A percentile compares a stretch with the other conserved stretches of the same genome.
Evolutionary conservation across 1,140 invertebrate genomes (phyloP).

Genomic region (Aphelinus atriplicis): DNA sequence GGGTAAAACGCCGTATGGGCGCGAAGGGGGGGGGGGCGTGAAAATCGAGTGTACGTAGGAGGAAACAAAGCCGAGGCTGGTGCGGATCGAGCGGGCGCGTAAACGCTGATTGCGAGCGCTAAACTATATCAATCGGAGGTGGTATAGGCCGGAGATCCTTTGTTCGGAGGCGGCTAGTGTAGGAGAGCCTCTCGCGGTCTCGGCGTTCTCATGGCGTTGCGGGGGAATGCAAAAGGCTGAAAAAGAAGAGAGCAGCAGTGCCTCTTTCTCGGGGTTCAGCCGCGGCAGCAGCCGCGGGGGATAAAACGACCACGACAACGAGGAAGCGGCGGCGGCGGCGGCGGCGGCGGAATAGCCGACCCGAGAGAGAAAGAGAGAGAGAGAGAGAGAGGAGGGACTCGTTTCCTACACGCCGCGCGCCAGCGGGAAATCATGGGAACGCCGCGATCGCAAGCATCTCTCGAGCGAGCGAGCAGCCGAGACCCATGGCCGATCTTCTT

Average conservation of each 20-base stretch:
- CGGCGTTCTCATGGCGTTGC: conserved; percentile 48
- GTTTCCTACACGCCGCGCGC: background rate
- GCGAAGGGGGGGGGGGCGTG: too few species aligned
- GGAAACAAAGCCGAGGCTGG: too few species aligned
- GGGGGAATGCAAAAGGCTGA: conserved; percentile 55
- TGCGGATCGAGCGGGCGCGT: too few species aligned
- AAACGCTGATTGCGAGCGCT: too few species aligned
- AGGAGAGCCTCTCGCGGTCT: conserved; percentile 45
- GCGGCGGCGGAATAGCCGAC: conserved; percentile 1
- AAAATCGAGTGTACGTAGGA: too few species aligned
- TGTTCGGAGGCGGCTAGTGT: conserved; percentile 35
- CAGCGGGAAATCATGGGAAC: conserved; percentile 31
- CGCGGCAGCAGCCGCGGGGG: conserved; percentile 48
- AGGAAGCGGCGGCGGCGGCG: conserved; percentile 19
- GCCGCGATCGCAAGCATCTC: background rate
- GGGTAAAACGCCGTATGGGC: too few species aligned
- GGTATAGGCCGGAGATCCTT: background rate
- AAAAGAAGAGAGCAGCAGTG: conserved; percentile 43
- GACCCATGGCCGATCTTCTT: background rate
- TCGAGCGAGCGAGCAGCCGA: too few species aligned
- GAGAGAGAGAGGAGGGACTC: background rate
- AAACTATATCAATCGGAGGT: too few species aligned
- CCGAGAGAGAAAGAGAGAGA: background rate
- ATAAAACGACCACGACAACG: conserved; percentile 41
- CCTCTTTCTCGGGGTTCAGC: conserved; percentile 8